Conservation (phyloP, 2,888 invertebrate species). For the Metopia argyrocephala region DNA sequence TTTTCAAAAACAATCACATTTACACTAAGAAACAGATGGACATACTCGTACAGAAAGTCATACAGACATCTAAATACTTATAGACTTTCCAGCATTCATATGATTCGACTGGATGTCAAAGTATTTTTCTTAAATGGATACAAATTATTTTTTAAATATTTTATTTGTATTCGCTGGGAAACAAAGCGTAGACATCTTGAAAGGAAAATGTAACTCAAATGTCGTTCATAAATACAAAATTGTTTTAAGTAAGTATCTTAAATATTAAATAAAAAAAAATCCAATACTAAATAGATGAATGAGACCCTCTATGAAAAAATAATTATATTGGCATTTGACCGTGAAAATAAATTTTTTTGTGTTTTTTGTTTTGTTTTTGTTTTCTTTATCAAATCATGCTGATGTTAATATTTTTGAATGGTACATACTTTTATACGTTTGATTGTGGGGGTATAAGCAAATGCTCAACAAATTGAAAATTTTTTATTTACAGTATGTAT, state of each 20-base stretch:
- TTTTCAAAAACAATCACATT: neutral
- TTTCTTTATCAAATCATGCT: neutral
- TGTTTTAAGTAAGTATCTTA: too few relatives aligned
- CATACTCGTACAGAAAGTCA: neutral
- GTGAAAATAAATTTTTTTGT: slow-evolving; percentile 46
- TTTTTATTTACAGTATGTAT: slow-evolving; percentile 8
- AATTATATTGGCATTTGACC: slow-evolving; percentile 57
- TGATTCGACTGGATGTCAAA: slow-evolving; percentile 47
- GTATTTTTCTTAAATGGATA: slow-evolving; percentile 42
- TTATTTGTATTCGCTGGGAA: slow-evolving; percentile 11
- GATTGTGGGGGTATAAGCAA: neutral
- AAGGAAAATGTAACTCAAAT: slow-evolving; percentile 26
- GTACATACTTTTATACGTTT: neutral
- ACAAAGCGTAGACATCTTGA: neutral
- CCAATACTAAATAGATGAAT: slow-evolving; percentile 38
- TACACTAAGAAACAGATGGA: slow-evolving; percentile 1
- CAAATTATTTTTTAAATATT: slow-evolving; percentile 25
- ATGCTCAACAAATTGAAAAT: too few relatives aligned
- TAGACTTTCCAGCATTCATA: slow-evolving; percentile 35
- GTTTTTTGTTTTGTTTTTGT: neutral
- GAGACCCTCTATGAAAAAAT: slow-evolving; percentile 45
- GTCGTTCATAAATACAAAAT: neutral
- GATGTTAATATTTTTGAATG: neutral
- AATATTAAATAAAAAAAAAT: too few relatives aligned
- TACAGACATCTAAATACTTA: neutral